Conservation (phyloP, 2,888 invertebrate species). For the Hydrotaea diabolus region DNA sequence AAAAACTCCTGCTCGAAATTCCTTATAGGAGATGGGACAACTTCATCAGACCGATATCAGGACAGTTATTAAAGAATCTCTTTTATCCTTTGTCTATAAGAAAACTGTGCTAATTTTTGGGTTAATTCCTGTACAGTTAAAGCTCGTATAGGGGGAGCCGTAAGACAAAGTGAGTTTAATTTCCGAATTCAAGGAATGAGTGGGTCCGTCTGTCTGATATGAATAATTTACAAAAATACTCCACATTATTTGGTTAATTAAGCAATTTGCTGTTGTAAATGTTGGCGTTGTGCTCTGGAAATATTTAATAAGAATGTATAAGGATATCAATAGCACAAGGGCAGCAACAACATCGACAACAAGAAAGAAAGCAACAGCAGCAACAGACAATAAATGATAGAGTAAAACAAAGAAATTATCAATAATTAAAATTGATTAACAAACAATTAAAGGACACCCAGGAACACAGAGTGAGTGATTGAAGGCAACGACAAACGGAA, state of each 20-base stretch:
- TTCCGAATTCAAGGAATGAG: neutral
- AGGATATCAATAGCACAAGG: slow-evolving; percentile 5
- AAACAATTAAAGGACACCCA: slow-evolving; percentile 21
- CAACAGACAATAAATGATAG: neutral
- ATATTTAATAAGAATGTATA: neutral
- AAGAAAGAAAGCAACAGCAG: neutral
- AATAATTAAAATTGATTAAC: slow-evolving; percentile 45
- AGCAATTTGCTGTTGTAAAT: neutral
- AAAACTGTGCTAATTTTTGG: too few species aligned
- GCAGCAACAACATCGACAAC: neutral
- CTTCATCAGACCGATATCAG: too few species aligned
- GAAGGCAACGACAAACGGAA: too few species aligned
- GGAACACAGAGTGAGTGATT: neutral
- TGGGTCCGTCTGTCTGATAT: neutral
- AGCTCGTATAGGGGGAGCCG: neutral
- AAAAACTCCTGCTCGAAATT: too few species aligned
- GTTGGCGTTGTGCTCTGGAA: neutral
- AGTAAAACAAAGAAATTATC: slow-evolving; percentile 39
- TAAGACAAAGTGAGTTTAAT: neutral
- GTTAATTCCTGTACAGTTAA: neutral
- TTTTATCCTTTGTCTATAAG: too few species aligned
- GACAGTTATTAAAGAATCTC: too few species aligned
- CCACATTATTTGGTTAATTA: slow-evolving; percentile 45
- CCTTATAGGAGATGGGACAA: too few species aligned
- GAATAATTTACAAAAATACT: slow-evolving; percentile 26